Conservation (phyloP, 2,113 vertebrate genomes). For the Ictalurus furcatus region DNA sequence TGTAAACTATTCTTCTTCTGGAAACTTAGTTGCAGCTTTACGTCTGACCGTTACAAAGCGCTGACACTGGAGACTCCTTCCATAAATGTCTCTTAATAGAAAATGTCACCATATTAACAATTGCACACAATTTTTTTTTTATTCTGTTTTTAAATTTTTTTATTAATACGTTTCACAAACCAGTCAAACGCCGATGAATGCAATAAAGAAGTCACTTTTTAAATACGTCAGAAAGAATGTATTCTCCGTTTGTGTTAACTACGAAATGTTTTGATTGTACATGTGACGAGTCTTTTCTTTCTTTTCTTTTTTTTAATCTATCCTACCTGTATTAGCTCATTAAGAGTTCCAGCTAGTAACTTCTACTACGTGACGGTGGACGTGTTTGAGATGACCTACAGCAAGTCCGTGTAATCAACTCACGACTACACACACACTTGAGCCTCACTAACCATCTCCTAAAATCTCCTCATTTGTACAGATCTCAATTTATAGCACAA, state of each 20-base stretch:
- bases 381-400: neutral
- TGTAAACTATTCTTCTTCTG: no score
- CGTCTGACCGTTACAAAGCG: neutral
- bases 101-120: neutral
- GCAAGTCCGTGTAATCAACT: slow-evolving; percentile 59
- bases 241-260: neutral
- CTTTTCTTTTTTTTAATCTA: neutral
- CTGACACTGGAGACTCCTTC: neutral
- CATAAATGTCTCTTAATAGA: no score
- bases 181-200: neutral
- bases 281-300: neutral
- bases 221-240: no score
- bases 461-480: neutral
- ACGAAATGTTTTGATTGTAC: neutral
- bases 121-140: neutral
- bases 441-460: slow-evolving; percentile 3
- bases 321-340: no score
- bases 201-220: neutral
- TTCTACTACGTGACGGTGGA: neutral
- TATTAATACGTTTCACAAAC: neutral
- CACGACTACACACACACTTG: slow-evolving; percentile 50
- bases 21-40: neutral
- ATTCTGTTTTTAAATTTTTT: neutral
- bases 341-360: neutral
- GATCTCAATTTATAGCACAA: neutral